These are phyloP conservation scores for Cliona cf. orientalis DNA, from an alignment of 37 sponge, comb jelly and placozoan genomes.

Conservation along the genomic window DNA sequence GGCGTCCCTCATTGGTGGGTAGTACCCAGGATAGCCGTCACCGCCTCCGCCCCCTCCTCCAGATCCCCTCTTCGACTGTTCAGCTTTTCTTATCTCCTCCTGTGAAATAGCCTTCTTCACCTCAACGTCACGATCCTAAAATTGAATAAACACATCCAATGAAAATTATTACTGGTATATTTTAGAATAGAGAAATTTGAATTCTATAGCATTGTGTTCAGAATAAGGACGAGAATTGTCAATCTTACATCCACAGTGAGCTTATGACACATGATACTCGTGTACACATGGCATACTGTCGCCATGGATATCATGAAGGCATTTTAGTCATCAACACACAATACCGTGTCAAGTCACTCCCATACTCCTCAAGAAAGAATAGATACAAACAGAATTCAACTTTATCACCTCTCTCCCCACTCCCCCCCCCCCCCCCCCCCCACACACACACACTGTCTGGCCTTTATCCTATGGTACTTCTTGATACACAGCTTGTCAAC, in stretches of 20 bases:
- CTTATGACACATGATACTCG: not conserved
- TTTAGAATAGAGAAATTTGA: not conserved
- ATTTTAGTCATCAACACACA: too few species aligned
- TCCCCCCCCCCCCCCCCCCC: too few species aligned
- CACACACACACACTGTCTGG: not conserved
- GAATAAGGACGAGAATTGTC: conserved; percentile 20
- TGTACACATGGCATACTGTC: not conserved
- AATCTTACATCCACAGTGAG: not conserved
- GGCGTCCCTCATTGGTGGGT: not conserved
- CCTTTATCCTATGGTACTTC: conserved; percentile 17
- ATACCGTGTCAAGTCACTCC: not conserved
- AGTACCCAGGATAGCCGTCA: too few species aligned
- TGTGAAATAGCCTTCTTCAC: conserved; percentile 66
- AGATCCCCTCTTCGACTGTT: not conserved
- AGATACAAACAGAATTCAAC: not conserved
- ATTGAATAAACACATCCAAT: not conserved
- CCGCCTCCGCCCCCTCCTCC: conserved; percentile 14
- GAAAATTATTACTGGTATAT: not conserved
- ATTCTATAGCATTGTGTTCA: not conserved
- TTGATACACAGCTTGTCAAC: conserved; percentile 44
- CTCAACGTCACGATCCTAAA: conserved; percentile 63
- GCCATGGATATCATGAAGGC: too few species aligned
- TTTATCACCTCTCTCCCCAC: too few species aligned
- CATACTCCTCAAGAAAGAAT: not conserved
- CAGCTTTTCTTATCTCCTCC: conserved; percentile 42